Conservation (phyloP, 2,888 invertebrate genomes). For the Acleris emargana region DNA sequence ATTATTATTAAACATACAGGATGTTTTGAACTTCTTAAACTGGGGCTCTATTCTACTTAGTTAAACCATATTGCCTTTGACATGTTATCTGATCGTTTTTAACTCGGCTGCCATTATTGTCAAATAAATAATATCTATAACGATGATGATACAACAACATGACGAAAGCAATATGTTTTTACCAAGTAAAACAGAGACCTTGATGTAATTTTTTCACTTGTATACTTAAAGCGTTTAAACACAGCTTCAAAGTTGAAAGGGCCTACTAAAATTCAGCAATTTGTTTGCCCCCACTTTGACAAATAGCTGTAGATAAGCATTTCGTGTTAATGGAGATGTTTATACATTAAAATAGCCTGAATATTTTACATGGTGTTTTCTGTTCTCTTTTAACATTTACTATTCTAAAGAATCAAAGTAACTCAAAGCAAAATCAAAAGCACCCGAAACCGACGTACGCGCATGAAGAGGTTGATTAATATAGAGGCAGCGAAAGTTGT, state of each 20-base stretch:
- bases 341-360: slow-evolving; percentile 51
- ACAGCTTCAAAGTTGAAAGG: slow-evolving; percentile 25
- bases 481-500: no score
- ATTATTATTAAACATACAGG: no score
- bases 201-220: no score
- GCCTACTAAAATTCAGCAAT: slow-evolving; percentile 58
- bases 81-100: no score
- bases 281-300: slow-evolving; percentile 70
- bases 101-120: neutral
- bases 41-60: no score
- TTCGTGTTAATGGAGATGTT: slow-evolving; percentile 70
- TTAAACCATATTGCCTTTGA: no score
- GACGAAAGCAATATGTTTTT: no score
- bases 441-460: neutral
- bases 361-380: slow-evolving; percentile 37
- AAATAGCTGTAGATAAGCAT: slow-evolving; percentile 69
- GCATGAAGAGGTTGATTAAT: no score
- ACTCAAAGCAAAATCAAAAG: neutral
- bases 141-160: no score
- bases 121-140: neutral
- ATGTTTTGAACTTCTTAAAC: no score
- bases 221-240: slow-evolving; percentile 14
- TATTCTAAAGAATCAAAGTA: no score
- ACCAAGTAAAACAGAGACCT: no score
- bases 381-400: slow-evolving; percentile 11